These are phyloP conservation scores for Procambarus virginalis DNA, from an alignment of 1,140 invertebrate genomes.

Conservation along the genomic window DNA sequence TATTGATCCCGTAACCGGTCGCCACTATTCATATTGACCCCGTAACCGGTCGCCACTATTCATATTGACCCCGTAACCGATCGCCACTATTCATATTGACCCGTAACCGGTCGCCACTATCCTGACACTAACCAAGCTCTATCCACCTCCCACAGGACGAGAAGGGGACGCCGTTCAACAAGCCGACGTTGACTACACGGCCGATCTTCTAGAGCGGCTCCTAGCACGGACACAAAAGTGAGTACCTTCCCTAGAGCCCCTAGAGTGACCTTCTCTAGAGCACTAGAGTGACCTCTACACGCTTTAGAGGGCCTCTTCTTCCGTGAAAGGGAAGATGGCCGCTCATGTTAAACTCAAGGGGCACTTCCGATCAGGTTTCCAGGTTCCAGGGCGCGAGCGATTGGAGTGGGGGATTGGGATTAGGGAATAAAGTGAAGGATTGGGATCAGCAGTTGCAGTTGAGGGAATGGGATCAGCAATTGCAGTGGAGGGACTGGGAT, in stretches of 20 bases:
- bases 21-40: not conserved
- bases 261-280: too few relatives aligned
- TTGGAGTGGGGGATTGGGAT: not conserved
- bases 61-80: not conserved
- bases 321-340: too few relatives aligned
- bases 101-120: not conserved
- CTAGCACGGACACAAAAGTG: slow-evolving; percentile 24
- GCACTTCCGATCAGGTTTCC: not conserved
- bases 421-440: too few relatives aligned
- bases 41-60: not conserved
- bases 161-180: slow-evolving; percentile 5
- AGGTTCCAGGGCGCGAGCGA: not conserved
- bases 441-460: too few relatives aligned
- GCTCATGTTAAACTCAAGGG: too few relatives aligned
- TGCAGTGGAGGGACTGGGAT: too few relatives aligned
- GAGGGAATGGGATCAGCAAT: not conserved
- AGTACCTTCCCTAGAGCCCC: not conserved
- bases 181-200: slow-evolving; percentile 8
- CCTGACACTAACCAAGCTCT: not conserved
- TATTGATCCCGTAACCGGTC: not conserved
- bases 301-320: too few relatives aligned
- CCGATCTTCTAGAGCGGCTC: slow-evolving; percentile 22
- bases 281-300: too few relatives aligned
- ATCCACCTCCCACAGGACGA: not conserved
- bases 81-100: not conserved